Base-by-base conservation (phyloP, 2,888 invertebrate genomes). In the Cephus pulcher region DNA sequence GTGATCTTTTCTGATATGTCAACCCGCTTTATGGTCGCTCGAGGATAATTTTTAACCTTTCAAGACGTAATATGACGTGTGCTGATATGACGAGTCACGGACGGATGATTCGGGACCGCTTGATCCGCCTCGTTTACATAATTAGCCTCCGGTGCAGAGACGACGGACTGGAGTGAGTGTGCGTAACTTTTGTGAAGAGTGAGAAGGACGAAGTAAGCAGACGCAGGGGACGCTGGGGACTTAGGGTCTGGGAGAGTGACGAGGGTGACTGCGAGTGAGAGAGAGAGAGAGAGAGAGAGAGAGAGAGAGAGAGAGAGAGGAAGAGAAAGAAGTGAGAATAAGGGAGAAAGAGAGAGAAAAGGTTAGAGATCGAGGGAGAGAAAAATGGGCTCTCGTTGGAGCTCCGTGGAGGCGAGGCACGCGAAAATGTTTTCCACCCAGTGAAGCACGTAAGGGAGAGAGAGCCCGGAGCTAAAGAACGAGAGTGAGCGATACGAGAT, bases 81-180 rank as follows among this genome's bases (percentile, higher is more conserved):
- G 23, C 56, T 56, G 23, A 23, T 56, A 56, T 56, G 56, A 56
- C 56, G 23, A 56, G 56, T 84, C 81, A 84, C 87, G 88, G 87
- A 87, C 85, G 87, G 86, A 85, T 82, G 86, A 82, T 79, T 81
- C 84, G 83, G 82, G 82, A 87, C 80, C 84, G 82, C 83, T 85
- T 86, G 86, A 83, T 86, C 84, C 78, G 82, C 83, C 86, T 86
- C 83, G 83, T 86, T 86, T 85, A 83, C 85, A 81, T 85, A 84
- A 83, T 86, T 84, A 82, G 82, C 78, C 80, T 80, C 77, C 80
- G 74, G 75, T 79, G 80, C 79, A 78, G 80, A 80, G n/a, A 73
- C n/a, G 76, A 79, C 37, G 76, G 56, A 69, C 77, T 76, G 73
- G 79, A 69, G 77, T 76, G 77, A 80, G 78, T 76, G 78, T 30